These are phyloP conservation scores for Drosophila picticornis DNA, from an alignment of 2,888 invertebrate species.

Conservation along the genomic window DNA sequence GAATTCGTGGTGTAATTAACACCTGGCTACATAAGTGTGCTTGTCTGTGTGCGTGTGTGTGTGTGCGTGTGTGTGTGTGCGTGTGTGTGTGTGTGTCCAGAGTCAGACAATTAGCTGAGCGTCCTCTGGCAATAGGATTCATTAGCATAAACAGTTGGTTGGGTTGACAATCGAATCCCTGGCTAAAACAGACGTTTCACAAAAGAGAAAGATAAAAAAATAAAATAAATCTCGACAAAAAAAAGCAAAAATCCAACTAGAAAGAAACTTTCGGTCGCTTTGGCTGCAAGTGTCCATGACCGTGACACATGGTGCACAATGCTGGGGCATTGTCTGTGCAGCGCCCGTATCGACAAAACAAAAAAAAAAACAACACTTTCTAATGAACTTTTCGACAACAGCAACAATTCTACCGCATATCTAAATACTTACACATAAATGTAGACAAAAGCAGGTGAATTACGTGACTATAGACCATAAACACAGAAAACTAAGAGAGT, in stretches of 20 bases:
- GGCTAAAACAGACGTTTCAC: conserved; percentile 17
- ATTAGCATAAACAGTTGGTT: conserved; percentile 37
- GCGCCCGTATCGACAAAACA: conserved; percentile 49
- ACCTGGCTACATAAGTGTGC: conserved; percentile 50
- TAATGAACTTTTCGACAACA: conserved; percentile 75
- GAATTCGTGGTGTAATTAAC: conserved; percentile 71
- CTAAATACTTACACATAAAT: conserved; percentile 64
- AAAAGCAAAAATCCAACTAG: background rate
- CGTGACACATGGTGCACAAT: conserved; percentile 60
- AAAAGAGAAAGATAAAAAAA: background rate
- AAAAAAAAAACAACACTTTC: conserved; percentile 59
- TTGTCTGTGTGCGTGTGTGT: conserved; percentile 2
- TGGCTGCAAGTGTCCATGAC: conserved; percentile 59
- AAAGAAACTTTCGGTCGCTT: conserved; percentile 40
- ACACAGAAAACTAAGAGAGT: conserved; percentile 37
- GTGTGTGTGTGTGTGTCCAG: conserved; percentile 8
- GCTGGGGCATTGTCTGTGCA: conserved; percentile 57
- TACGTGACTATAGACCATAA: conserved; percentile 77
- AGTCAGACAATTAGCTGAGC: conserved; percentile 40
- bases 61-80: conserved; percentile 6
- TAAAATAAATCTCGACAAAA: background rate
- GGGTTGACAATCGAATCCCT: conserved; percentile 39
- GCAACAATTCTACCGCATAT: conserved; percentile 66
- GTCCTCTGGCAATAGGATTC: conserved; percentile 26
- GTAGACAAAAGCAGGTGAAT: conserved; percentile 68